A percentile compares a stretch with the other conserved stretches of the same genome.
Conservation (phyloP, 2,888 invertebrate genomes). For the Heterodera filipjevi region DNA sequence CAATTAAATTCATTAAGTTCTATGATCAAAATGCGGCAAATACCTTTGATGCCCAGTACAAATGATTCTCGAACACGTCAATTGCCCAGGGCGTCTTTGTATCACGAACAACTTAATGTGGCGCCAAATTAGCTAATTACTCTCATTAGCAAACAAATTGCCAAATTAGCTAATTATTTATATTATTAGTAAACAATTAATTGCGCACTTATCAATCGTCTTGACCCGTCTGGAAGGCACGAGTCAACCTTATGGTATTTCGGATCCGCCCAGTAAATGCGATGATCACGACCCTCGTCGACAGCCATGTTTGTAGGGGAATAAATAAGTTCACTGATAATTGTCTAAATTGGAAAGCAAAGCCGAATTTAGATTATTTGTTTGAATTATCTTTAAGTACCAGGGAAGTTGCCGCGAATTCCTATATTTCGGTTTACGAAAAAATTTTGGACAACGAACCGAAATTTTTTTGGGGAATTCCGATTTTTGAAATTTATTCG, state of each 20-base stretch:
- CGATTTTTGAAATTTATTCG: too few species aligned
- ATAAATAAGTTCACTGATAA: conserved; percentile 81
- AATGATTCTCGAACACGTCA: conserved; percentile 82
- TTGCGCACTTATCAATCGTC: conserved; percentile 36
- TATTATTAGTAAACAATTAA: conserved; percentile 66
- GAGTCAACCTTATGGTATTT: conserved; percentile 85
- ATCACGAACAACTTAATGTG: conserved; percentile 47
- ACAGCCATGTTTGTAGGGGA: conserved; percentile 87
- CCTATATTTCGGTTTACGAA: too few species aligned
- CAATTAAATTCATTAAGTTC: too few species aligned
- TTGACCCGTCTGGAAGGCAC: conserved; percentile 76
- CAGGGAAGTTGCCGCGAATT: neutral
- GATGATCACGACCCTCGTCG: conserved; percentile 81
- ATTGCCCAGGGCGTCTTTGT: conserved; percentile 67
- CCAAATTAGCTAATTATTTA: conserved; percentile 70
- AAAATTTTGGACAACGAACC: too few species aligned
- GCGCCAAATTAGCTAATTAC: conserved; percentile 2
- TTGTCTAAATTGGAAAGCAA: conserved; percentile 46
- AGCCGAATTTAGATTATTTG: neutral
- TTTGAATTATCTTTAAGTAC: neutral
- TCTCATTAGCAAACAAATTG: neutral
- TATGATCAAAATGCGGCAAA: neutral
- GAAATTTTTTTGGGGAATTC: too few species aligned
- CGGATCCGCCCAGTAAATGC: conserved; percentile 92
- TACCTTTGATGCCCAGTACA: conserved; percentile 83